A percentile compares a stretch with the other conserved stretches of the same genome.
These are phyloP conservation scores for Uloborus diversus DNA, from an alignment of 1,140 invertebrate genomes.

Conservation along the genomic window DNA sequence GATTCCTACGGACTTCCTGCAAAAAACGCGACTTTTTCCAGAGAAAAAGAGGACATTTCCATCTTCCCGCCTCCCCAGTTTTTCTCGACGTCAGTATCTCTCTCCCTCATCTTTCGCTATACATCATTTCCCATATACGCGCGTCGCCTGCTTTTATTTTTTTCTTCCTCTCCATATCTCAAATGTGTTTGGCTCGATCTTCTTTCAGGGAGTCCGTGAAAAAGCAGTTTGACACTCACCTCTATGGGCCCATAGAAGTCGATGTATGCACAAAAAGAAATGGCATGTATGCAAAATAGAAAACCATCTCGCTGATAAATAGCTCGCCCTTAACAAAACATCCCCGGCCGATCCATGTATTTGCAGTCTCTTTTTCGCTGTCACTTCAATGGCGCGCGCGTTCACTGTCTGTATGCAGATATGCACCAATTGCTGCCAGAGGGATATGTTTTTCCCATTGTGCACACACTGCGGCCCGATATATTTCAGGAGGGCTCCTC, in stretches of 20 bases:
- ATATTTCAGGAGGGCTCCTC: slow-evolving; percentile 34
- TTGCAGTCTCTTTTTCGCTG: background rate
- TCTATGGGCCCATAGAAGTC: slow-evolving; percentile 27
- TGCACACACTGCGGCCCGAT: slow-evolving; percentile 18
- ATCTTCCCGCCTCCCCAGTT: background rate
- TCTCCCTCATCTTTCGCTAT: slow-evolving; percentile 47
- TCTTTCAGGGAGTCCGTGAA: slow-evolving; percentile 44
- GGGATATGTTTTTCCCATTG: slow-evolving; percentile 48
- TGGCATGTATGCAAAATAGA: slow-evolving; percentile 56
- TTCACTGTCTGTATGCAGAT: slow-evolving; percentile 42
- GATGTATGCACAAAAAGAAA: slow-evolving; percentile 45
- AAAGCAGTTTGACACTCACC: slow-evolving; percentile 55
- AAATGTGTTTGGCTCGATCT: slow-evolving; percentile 53
- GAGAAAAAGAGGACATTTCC: background rate
- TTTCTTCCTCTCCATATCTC: background rate
- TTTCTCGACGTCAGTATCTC: slow-evolving; percentile 43
- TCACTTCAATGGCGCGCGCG: background rate
- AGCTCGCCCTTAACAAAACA: slow-evolving; percentile 52
- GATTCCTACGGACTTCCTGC: slow-evolving; percentile 54
- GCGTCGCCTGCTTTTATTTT: background rate
- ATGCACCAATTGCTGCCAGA: slow-evolving; percentile 53
- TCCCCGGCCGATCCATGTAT: background rate
- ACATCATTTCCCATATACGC: slow-evolving; percentile 53
- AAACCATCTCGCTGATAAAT: slow-evolving; percentile 56
- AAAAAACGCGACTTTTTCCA: slow-evolving; percentile 33